These are phyloP conservation scores for Melanocharis versteri DNA, from an alignment of 2,113 vertebrate genomes.

Conservation along the genomic window DNA sequence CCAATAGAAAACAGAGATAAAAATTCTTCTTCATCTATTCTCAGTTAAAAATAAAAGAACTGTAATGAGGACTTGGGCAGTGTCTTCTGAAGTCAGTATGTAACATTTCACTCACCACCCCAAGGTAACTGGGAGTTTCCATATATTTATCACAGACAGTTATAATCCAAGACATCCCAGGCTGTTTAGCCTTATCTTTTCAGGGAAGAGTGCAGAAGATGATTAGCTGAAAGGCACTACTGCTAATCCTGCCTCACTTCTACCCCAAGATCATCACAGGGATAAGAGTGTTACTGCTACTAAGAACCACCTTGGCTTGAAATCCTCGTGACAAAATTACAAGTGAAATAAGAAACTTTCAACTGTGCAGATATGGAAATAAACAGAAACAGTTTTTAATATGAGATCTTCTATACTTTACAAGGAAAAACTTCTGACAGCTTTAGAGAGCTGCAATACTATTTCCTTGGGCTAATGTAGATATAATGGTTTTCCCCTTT, in stretches of 20 bases:
- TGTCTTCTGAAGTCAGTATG: neutral
- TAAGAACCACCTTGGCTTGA: neutral
- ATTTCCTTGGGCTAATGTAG: neutral
- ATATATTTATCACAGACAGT: neutral
- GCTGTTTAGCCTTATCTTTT: neutral
- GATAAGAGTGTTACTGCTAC: neutral
- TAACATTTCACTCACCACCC: neutral
- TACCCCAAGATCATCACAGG: neutral
- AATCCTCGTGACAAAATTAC: conserved; percentile 29
- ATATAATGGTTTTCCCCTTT: neutral
- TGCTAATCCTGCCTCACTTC: neutral
- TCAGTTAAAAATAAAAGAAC: neutral
- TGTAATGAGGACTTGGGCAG: neutral
- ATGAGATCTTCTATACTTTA: neutral
- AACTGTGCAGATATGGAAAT: neutral
- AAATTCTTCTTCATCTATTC: neutral
- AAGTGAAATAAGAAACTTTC: neutral
- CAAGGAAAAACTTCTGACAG: neutral
- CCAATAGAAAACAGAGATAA: accelerated
- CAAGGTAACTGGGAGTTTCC: neutral
- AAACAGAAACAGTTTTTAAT: conserved; percentile 6
- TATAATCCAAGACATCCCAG: neutral
- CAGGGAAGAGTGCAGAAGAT: neutral
- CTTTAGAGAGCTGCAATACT: neutral
- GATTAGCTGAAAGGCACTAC: neutral